These are phyloP conservation scores for Abrostola triplasia DNA, from an alignment of 2,888 invertebrate genomes.

Conservation along the genomic window DNA sequence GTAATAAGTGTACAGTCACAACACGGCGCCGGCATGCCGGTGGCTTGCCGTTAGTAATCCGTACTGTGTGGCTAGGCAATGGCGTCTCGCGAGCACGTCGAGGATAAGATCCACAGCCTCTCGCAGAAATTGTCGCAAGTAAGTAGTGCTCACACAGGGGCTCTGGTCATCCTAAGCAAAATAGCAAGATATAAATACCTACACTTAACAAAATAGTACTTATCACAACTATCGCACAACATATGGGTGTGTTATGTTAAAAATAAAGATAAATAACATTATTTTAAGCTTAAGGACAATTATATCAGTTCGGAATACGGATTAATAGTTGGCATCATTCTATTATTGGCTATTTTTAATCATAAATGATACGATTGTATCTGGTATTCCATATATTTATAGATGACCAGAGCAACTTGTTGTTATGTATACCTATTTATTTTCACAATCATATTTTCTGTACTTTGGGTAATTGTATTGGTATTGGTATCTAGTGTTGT, in stretches of 20 bases:
- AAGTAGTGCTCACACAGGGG: slow-evolving; percentile 84
- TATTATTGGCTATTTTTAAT: slow-evolving; percentile 17
- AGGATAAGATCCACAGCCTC: slow-evolving; percentile 92
- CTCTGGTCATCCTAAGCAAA: slow-evolving; percentile 64
- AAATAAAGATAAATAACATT: slow-evolving; percentile 14
- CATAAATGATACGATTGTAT: not conserved
- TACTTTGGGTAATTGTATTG: slow-evolving; percentile 64
- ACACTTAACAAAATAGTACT: not conserved
- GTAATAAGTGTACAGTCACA: slow-evolving; percentile 72
- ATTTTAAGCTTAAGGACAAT: slow-evolving; percentile 13
- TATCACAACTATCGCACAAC: slow-evolving; percentile 2
- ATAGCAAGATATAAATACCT: not conserved
- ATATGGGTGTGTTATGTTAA: slow-evolving; percentile 1
- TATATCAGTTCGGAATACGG: slow-evolving; percentile 17
- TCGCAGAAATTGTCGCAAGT: slow-evolving; percentile 92
- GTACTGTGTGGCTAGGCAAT: slow-evolving; percentile 90
- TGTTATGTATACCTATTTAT: slow-evolving; percentile 54
- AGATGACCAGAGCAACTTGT: slow-evolving; percentile 68
- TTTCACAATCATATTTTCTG: slow-evolving; percentile 65
- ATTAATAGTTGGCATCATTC: slow-evolving; percentile 24
- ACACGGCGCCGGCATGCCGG: slow-evolving; percentile 72
- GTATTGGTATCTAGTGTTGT: slow-evolving; percentile 73
- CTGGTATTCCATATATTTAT: slow-evolving; percentile 6
- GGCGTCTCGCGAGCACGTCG: slow-evolving; percentile 91
- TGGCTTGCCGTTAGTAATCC: slow-evolving; percentile 82